These are phyloP conservation scores for Morbakka virulenta DNA, from an alignment of 30 jellyfish, hydroid and myxozoan species.

Conservation along the genomic window DNA sequence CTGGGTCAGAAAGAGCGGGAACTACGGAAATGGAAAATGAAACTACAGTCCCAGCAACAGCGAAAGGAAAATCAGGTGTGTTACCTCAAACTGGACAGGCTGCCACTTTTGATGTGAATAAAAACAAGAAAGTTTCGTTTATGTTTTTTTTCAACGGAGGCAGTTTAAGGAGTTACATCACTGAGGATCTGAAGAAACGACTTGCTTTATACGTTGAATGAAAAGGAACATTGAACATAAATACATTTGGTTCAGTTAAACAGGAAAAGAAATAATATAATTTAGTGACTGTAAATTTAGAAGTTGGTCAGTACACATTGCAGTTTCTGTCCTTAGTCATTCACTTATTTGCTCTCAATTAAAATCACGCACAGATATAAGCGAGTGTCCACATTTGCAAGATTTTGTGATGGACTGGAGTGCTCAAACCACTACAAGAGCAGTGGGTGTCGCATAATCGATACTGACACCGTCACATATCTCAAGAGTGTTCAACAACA, in stretches of 20 bases:
- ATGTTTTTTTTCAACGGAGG: constrained; percentile 43
- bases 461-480: too few species aligned
- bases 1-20: too few species aligned
- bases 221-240: constrained; percentile 14
- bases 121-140: constrained; percentile 1
- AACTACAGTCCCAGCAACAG: constrained; percentile 38
- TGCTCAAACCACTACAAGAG: too few species aligned
- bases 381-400: constrained; percentile 38
- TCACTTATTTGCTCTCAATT: constrained; percentile 38
- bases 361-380: neutral
- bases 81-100: constrained; percentile 49
- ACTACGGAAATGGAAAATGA: too few species aligned
- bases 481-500: too few species aligned
- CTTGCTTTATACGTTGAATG: constrained; percentile 35
- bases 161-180: constrained; percentile 32
- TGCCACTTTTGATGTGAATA: constrained; percentile 23
- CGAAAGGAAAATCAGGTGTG: constrained; percentile 30
- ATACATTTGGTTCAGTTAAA: constrained; percentile 54
- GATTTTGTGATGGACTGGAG: constrained; percentile 5
- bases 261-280: constrained; percentile 20
- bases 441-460: too few species aligned
- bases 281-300: constrained; percentile 2
- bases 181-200: constrained; percentile 45
- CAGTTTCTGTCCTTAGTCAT: constrained; percentile 1
- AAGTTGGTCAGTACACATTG: constrained; percentile 16